phyloP scores from a whole-genome alignment of 1,140 invertebrate genomes.

The Drosophila burlai region DNA sequence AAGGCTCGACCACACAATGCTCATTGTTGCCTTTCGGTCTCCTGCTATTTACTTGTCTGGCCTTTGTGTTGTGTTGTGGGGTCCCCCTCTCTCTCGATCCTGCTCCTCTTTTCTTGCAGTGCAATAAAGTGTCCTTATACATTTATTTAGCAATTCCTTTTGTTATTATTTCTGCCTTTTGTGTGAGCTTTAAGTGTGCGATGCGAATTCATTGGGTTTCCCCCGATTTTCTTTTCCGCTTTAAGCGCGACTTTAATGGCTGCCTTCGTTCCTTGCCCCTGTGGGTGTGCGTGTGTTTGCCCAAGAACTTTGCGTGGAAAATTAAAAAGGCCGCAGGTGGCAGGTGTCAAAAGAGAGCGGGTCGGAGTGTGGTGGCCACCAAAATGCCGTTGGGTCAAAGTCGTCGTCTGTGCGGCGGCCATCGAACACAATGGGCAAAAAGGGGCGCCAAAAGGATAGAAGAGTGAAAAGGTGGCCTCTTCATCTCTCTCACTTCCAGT shows the following conservation, averaged over 20 bases:
- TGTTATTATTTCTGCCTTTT: slow-evolving; percentile 77
- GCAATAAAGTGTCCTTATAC: slow-evolving; percentile 82
- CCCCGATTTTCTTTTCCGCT: slow-evolving; percentile 10
- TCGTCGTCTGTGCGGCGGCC: slow-evolving; percentile 30
- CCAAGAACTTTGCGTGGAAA: slow-evolving; percentile 77
- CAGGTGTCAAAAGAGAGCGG: slow-evolving; percentile 47
- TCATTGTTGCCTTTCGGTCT: slow-evolving; percentile 67
- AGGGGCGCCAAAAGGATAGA: slow-evolving; percentile 2
- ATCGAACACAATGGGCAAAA: slow-evolving; percentile 33
- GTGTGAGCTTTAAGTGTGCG: slow-evolving; percentile 66
- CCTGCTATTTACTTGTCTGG: slow-evolving; percentile 71
- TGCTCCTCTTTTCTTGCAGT: slow-evolving; percentile 56
- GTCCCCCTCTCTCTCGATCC: neutral
- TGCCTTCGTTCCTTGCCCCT: slow-evolving; percentile 8
- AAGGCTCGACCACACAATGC: slow-evolving; percentile 72
- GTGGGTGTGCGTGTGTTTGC: slow-evolving; percentile 72
- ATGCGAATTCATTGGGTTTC: slow-evolving; percentile 56
- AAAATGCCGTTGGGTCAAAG: slow-evolving; percentile 65
- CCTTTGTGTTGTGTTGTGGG: slow-evolving; percentile 36
- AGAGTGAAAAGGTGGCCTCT: slow-evolving; percentile 7
- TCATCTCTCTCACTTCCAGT: neutral
- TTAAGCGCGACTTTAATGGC: slow-evolving; percentile 70
- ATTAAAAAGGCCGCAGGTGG: slow-evolving; percentile 82
- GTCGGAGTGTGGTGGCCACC: slow-evolving; percentile 17
- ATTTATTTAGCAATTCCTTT: slow-evolving; percentile 83